Conservation (phyloP, 1,140 invertebrate genomes). For the Thaumatotibia leucotreta region DNA sequence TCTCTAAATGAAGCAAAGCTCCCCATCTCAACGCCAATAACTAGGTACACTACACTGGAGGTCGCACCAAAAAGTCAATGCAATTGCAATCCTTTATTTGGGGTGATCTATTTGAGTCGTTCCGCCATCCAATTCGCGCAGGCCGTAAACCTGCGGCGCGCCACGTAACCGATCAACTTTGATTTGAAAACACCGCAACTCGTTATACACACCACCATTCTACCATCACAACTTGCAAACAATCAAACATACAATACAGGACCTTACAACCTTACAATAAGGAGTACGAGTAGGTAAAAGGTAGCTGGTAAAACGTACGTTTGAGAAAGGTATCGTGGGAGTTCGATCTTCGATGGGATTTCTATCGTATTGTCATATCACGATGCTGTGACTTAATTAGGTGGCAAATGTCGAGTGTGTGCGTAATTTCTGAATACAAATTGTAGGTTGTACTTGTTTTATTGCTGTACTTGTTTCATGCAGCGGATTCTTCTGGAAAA, state of each 20-base stretch:
- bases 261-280: background rate
- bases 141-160: constrained; percentile 52
- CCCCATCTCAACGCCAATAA: background rate
- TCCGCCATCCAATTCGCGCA: constrained; percentile 47
- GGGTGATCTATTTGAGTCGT: constrained; percentile 28
- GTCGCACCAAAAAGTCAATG: background rate
- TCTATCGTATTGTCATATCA: constrained; percentile 8
- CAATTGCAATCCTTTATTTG: constrained; percentile 14
- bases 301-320: background rate
- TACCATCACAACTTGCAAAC: background rate
- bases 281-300: background rate
- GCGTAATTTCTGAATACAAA: background rate
- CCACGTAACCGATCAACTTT: constrained; percentile 39
- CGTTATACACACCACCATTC: constrained; percentile 21
- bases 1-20: background rate
- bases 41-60: background rate
- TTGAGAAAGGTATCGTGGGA: constrained; percentile 21
- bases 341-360: constrained; percentile 16
- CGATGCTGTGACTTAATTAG: constrained; percentile 3
- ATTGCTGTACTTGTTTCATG: no score
- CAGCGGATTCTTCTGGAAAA: no score
- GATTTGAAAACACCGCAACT: constrained; percentile 56
- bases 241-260: background rate
- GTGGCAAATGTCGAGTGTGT: constrained; percentile 3
- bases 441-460: background rate